These are phyloP conservation scores for Luffia ferchaultella DNA, from an alignment of 2,888 invertebrate species.

Conservation along the genomic window DNA sequence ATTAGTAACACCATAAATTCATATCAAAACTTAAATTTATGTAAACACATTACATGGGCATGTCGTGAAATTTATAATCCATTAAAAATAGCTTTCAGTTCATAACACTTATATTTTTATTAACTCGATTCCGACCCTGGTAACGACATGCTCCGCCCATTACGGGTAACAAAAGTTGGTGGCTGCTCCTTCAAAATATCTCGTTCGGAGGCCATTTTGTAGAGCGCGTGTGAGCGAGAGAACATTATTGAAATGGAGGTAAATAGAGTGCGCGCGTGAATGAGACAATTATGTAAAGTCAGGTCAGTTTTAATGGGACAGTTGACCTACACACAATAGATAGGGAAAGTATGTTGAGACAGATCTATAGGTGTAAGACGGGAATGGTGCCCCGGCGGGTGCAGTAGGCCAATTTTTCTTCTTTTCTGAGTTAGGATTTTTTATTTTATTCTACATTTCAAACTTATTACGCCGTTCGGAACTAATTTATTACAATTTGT, in stretches of 20 bases:
- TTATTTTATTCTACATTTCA: not conserved
- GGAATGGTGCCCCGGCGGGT: constrained; percentile 8
- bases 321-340: constrained; percentile 23
- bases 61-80: not conserved
- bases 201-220: constrained; percentile 68
- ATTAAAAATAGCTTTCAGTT: not conserved
- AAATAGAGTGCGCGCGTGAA: constrained; percentile 48
- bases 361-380: not conserved
- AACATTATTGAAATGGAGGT: constrained; percentile 25
- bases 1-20: no score
- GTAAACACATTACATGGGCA: not conserved
- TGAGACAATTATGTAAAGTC: constrained; percentile 63
- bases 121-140: constrained; percentile 39
- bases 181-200: constrained; percentile 64
- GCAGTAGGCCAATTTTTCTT: constrained; percentile 14
- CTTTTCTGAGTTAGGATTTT: not conserved
- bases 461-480: not conserved
- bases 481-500: not conserved
- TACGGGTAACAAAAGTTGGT: constrained; percentile 64
- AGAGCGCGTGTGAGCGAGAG: constrained; percentile 52
- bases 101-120: constrained; percentile 1
- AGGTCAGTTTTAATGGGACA: constrained; percentile 39
- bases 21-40: no score
- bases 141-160: constrained; percentile 60
- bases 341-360: constrained; percentile 38